Percentiles rank a stretch among this genome's conserved stretches.
phyloP scores from a whole-genome alignment of 2,113 vertebrate species.

The Astatoreochromis straeleni region DNA sequence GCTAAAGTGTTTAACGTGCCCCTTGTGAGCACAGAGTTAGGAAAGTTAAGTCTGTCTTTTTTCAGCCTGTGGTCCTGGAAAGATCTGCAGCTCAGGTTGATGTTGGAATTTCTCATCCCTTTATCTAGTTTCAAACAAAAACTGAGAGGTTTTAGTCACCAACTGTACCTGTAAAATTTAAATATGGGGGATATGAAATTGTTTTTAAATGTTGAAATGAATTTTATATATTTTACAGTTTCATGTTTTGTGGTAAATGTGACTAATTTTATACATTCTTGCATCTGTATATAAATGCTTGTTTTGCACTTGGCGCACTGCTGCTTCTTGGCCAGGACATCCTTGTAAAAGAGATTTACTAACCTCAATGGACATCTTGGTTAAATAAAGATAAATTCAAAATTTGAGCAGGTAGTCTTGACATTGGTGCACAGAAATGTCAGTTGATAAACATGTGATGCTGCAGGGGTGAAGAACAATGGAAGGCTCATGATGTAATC shows the following conservation, averaged over 20 bases:
- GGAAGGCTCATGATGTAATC: neutral
- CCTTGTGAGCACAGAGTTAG: neutral
- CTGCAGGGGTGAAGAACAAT: neutral
- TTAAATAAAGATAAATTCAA: neutral
- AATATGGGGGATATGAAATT: neutral
- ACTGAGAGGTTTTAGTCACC: neutral
- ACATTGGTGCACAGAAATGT: neutral
- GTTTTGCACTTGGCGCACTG: neutral
- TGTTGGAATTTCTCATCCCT: neutral
- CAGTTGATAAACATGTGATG: neutral
- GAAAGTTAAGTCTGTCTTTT: neutral
- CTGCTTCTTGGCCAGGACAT: neutral
- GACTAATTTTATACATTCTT: neutral
- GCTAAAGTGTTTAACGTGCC: neutral
- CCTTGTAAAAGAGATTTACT: neutral
- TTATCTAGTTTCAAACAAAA: neutral
- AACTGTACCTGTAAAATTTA: neutral
- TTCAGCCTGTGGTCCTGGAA: neutral
- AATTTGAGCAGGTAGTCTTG: neutral
- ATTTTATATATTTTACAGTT: neutral
- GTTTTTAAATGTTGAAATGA: neutral
- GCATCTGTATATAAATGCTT: neutral
- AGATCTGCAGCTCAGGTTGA: neutral
- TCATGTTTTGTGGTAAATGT: neutral
- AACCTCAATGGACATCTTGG: neutral